A percentile compares a stretch with the other conserved stretches of the same genome.
Evolutionary conservation across 2,888 invertebrate species (phyloP).

Genomic region (Thecocarcelia acutangulata): DNA sequence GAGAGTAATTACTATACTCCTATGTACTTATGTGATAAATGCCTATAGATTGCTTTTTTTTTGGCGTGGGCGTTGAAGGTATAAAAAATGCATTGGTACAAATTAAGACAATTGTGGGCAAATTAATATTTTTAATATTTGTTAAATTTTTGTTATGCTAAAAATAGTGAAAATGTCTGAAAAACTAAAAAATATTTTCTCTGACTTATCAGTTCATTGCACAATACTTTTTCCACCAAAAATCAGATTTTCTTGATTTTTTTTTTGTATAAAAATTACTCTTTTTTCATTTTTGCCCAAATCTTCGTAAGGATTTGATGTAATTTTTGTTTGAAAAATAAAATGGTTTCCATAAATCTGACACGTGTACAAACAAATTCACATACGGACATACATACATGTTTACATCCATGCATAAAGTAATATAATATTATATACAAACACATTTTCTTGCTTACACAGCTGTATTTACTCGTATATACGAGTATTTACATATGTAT

Average conservation of each 20-base stretch:
- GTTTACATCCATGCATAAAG: no score
- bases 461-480: no score
- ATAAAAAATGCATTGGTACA: no score
- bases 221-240: slow-evolving; percentile 48
- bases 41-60: no score
- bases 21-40: no score
- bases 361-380: slow-evolving; percentile 33
- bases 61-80: no score
- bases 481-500: no score
- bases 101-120: no score
- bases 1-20: no score
- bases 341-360: slow-evolving; percentile 19
- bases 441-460: slow-evolving; percentile 12
- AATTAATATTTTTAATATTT: no score
- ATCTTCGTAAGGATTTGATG: slow-evolving; percentile 5
- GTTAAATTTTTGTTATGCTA: neutral
- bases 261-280: slow-evolving; percentile 1
- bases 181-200: neutral
- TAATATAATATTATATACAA: slow-evolving; percentile 16
- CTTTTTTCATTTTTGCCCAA: slow-evolving; percentile 1
- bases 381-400: neutral
- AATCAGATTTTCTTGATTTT: slow-evolving; percentile 56
- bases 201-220: slow-evolving; percentile 49
- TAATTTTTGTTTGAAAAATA: slow-evolving; percentile 5
- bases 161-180: neutral